These are phyloP conservation scores for Crepidodera aurea DNA, from an alignment of 2,888 invertebrate species.

Conservation along the genomic window DNA sequence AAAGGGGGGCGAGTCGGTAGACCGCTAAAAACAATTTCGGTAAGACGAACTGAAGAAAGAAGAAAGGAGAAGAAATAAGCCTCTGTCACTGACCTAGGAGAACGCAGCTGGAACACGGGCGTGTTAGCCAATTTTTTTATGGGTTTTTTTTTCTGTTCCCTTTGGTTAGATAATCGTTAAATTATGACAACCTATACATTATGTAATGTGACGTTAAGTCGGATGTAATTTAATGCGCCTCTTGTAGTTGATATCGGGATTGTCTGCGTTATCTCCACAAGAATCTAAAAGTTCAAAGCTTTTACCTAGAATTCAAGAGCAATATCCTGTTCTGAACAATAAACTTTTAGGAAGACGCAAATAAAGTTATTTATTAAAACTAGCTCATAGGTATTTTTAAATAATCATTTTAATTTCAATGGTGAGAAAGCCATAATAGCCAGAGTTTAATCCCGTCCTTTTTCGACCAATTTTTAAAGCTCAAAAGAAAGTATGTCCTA, in stretches of 20 bases:
- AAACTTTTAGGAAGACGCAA: too few species aligned
- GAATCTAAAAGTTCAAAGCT: background rate
- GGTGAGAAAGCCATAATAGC: too few species aligned
- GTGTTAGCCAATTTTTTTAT: slow-evolving; percentile 1
- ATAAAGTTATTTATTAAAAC: too few species aligned
- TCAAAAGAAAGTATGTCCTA: too few species aligned
- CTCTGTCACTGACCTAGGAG: slow-evolving; percentile 22
- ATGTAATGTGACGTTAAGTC: slow-evolving; percentile 30
- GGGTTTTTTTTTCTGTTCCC: slow-evolving; percentile 3
- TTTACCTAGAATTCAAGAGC: too few species aligned
- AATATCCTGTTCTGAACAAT: too few species aligned
- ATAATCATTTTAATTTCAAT: too few species aligned
- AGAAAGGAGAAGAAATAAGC: slow-evolving; percentile 35
- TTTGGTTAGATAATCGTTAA: slow-evolving; percentile 18
- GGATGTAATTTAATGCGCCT: slow-evolving; percentile 24
- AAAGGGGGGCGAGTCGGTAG: slow-evolving; percentile 34
- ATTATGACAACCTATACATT: slow-evolving; percentile 24
- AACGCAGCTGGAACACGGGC: slow-evolving; percentile 15
- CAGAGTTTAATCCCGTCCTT: too few species aligned
- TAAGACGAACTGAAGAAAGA: slow-evolving; percentile 41
- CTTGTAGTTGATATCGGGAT: slow-evolving; percentile 6
- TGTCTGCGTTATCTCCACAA: background rate
- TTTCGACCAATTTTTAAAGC: too few species aligned
- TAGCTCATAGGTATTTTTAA: too few species aligned
- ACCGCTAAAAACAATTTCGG: slow-evolving; percentile 50